Base-by-base conservation (phyloP, 2,797 vertebrate species). In the Rhinoraja longicauda region DNA sequence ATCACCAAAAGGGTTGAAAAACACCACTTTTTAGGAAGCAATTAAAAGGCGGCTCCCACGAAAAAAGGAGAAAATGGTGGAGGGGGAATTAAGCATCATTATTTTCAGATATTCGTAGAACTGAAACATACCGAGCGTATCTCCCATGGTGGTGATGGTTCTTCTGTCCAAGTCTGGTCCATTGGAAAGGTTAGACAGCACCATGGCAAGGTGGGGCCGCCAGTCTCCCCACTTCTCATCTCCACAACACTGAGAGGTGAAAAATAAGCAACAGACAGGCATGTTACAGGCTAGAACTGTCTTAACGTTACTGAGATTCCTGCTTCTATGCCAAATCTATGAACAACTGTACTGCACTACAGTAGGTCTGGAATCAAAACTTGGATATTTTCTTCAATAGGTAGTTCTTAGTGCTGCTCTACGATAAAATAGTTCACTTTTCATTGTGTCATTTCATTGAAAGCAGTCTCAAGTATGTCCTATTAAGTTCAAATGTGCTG, bases 201-300 rank as follows among this genome's bases (percentile, higher is more conserved):
- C 97, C 99, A 99, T 99, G 32, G 99, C 98, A 92, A 99, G 96
- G 92, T 99, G 99, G 21, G 99, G 98, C 93, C 99, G 97, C 99
- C 99, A 99, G 94, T 99, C 98, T 1, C 98, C 99, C 99, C 99
- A 99, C 94, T 98, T 99, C 95, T 99, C 99, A 92, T 99, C 99
- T 94, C 99, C 98, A 79, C 99, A 99, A 94, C 98, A 99, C 99
- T 99, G 94, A 76, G 95, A 95, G 72, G 0, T 32, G 95, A 93
- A 86, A 95, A 53, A 93, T 0, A 93, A 70, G 12, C 93, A 6
- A 39, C 59, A 0, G 84, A 75, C 12, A 36, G 6, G 53, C 62
- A 81, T 4, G 57, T 75, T 39, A 86, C 29, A 88, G 84, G n/a
- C 45, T 5, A 45, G 75, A 12, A 81, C 64, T 26, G 24, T 7